Evolutionary conservation across 2,888 invertebrate genomes (phyloP).

Genomic region (Notocelia uddmanniana): DNA sequence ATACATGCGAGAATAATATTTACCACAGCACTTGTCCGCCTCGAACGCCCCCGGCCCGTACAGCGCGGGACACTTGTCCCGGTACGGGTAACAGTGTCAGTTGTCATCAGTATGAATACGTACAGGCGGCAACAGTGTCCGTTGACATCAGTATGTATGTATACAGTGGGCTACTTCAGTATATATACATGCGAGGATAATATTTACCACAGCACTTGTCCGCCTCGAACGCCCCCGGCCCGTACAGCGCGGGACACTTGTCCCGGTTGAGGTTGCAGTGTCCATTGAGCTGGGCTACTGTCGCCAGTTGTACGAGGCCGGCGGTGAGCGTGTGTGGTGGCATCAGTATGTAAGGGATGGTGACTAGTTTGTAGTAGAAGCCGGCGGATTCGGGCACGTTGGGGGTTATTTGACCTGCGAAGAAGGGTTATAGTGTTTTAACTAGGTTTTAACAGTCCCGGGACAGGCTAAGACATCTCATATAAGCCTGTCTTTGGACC

Average conservation of each 20-base stretch:
- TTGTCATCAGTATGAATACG: too few relatives aligned
- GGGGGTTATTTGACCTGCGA: conserved; percentile 58
- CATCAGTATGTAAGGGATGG: conserved; percentile 44
- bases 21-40: not conserved
- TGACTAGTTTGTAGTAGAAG: conserved; percentile 45
- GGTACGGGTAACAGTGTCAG: too few relatives aligned
- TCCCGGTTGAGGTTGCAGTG: not conserved
- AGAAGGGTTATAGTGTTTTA: not conserved
- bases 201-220: conserved; percentile 4
- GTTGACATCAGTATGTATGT: not conserved
- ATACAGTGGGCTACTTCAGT: too few relatives aligned
- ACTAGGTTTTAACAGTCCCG: too few relatives aligned
- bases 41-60: not conserved
- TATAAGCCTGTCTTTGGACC: too few relatives aligned
- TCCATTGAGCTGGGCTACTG: not conserved
- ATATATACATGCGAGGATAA: not conserved
- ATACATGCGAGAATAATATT: not conserved
- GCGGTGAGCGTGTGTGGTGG: conserved; percentile 61
- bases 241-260: conserved; percentile 1
- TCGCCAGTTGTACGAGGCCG: not conserved
- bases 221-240: not conserved
- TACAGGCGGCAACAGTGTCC: not conserved
- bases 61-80: not conserved
- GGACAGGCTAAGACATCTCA: too few relatives aligned
- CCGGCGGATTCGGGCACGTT: conserved; percentile 39